phyloP scores from a whole-genome alignment of 2,888 invertebrate genomes.

The Acanthococcus lagerstroemiae region DNA sequence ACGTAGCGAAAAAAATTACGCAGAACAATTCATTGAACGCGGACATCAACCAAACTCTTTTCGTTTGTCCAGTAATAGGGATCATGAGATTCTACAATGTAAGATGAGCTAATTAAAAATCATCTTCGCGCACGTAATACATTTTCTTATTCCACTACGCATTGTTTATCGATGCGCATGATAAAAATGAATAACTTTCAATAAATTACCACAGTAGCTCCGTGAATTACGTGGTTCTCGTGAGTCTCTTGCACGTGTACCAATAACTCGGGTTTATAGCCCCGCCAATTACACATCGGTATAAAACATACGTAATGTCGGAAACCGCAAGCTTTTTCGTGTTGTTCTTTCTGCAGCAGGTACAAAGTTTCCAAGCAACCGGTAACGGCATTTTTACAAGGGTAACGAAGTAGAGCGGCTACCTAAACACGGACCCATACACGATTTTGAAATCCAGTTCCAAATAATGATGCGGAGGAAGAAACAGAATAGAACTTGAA shows the following conservation, averaged over 20 bases:
- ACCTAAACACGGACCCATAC: too few species aligned
- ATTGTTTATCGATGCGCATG: conserved; percentile 15
- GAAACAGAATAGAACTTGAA: too few species aligned
- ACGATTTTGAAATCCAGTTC: too few species aligned
- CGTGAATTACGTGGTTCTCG: conserved; percentile 33
- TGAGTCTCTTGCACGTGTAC: conserved; percentile 37
- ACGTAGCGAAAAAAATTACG: conserved; percentile 17
- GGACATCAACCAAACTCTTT: conserved; percentile 17
- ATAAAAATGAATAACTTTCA: too few species aligned
- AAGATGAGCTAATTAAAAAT: background rate
- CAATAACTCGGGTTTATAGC: conserved; percentile 34
- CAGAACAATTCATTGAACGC: conserved; percentile 17
- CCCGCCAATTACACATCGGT: conserved; percentile 41
- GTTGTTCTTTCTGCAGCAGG: conserved; percentile 44
- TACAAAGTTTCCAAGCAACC: conserved; percentile 46
- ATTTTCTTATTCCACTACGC: conserved; percentile 1
- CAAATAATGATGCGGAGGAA: too few species aligned
- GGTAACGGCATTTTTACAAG: conserved; percentile 44
- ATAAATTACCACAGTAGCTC: conserved; percentile 1
- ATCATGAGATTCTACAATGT: conserved; percentile 4
- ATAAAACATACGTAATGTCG: conserved; percentile 47
- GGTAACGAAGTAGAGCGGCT: conserved; percentile 48
- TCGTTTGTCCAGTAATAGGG: conserved; percentile 13
- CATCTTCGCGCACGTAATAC: too few species aligned
- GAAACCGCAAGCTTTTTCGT: conserved; percentile 46